phyloP scores from a whole-genome alignment of 1,140 invertebrate genomes.

The Theocolax elegans region DNA sequence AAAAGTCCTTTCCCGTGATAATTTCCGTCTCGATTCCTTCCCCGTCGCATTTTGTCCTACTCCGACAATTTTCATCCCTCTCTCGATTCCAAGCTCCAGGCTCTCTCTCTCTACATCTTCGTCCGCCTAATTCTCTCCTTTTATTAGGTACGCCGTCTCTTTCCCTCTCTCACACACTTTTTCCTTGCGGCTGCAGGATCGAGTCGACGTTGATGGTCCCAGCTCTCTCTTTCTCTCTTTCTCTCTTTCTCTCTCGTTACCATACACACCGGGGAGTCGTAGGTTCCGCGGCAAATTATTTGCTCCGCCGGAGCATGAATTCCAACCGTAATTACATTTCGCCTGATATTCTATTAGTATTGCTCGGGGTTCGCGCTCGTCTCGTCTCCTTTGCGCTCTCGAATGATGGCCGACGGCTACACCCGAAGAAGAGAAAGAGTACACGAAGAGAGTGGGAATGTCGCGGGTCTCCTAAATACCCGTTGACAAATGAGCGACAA shows the following conservation, averaged over 20 bases:
- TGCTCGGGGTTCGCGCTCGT: constrained; percentile 49
- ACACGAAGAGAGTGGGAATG: not conserved
- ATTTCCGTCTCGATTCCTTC: constrained; percentile 41
- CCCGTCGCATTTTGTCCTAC: constrained; percentile 10
- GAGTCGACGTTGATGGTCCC: constrained; percentile 30
- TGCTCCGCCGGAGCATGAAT: constrained; percentile 68
- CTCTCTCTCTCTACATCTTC: constrained; percentile 17
- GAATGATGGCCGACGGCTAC: not conserved
- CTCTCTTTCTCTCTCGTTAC: constrained; percentile 54
- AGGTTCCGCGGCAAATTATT: constrained; percentile 67
- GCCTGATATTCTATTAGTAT: constrained; percentile 69
- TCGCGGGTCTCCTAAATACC: constrained; percentile 12
- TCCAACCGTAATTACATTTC: constrained; percentile 68
- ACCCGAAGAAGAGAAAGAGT: constrained; percentile 9
- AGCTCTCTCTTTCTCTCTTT: constrained; percentile 43
- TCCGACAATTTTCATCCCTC: not conserved
- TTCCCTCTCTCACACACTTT: constrained; percentile 20
- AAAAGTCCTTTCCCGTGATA: constrained; percentile 14
- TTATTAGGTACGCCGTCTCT: constrained; percentile 35
- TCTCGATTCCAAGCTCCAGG: not conserved
- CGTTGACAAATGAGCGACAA: constrained; percentile 33
- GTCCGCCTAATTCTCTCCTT: constrained; percentile 26
- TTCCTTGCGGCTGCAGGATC: constrained; percentile 8
- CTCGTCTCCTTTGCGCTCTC: constrained; percentile 22
- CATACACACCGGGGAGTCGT: constrained; percentile 54